These are phyloP conservation scores for Microcebus jonahi DNA, from an alignment of 2,113 vertebrate species.

Conservation along the genomic window DNA sequence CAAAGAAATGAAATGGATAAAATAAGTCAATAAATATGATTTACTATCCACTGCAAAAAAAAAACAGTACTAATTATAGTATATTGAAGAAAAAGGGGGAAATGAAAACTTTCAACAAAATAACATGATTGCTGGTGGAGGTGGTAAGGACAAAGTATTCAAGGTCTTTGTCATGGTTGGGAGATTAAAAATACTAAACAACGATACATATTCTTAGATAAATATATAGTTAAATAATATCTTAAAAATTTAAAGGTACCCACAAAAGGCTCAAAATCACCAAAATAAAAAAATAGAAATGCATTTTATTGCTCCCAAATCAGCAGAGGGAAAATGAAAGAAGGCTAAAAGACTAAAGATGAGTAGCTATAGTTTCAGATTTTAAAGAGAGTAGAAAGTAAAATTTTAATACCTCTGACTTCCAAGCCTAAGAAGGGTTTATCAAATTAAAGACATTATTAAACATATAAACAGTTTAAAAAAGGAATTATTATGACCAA, in stretches of 20 bases:
- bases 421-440: neutral
- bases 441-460: neutral
- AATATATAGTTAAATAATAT: neutral
- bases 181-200: conserved; percentile 28
- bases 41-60: neutral
- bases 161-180: neutral
- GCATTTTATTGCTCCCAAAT: neutral
- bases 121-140: neutral
- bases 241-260: neutral
- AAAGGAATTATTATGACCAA: neutral
- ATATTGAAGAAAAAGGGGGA: neutral
- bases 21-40: neutral
- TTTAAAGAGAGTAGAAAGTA: conserved; percentile 5
- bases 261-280: neutral
- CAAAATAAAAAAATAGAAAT: neutral
- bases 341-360: neutral
- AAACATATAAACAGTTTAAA: conserved; percentile 7
- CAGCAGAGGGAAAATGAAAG: neutral
- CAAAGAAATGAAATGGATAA: conserved; percentile 29
- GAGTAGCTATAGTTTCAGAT: neutral
- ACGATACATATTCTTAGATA: neutral
- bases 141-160: neutral
- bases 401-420: neutral
- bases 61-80: neutral
- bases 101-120: conserved; percentile 29